These are phyloP conservation scores for Labeo calbasu DNA, from an alignment of 2,797 vertebrate species.

Conservation along the genomic window DNA sequence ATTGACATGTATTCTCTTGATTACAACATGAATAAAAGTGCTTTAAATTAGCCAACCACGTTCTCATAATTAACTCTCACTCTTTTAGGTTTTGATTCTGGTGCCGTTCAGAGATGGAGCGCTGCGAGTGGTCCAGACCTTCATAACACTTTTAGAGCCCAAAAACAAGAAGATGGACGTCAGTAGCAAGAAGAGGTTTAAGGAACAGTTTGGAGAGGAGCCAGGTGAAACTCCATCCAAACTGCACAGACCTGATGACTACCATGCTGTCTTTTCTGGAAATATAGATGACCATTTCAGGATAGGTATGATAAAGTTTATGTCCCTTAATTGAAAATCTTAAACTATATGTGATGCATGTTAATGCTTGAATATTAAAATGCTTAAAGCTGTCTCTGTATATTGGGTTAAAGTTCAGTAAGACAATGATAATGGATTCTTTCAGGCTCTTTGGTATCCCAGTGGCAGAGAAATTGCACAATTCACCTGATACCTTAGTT, in stretches of 20 bases:
- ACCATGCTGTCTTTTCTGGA: constrained; percentile 89
- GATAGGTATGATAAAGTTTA: constrained; percentile 79
- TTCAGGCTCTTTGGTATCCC: neutral
- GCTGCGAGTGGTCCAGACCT: constrained; percentile 83
- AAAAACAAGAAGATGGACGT: constrained; percentile 88
- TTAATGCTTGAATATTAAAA: neutral
- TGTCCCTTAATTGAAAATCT: neutral
- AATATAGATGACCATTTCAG: constrained; percentile 98
- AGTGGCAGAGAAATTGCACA: neutral
- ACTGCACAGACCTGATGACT: constrained; percentile 91
- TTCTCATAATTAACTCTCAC: neutral
- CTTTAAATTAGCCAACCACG: constrained; percentile 5
- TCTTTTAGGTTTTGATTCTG: constrained; percentile 87
- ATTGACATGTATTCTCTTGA: neutral
- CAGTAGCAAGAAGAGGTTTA: constrained; percentile 95
- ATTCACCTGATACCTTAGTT: neutral
- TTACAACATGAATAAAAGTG: neutral
- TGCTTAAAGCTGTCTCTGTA: neutral
- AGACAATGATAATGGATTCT: neutral
- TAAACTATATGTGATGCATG: neutral
- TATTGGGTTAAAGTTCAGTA: neutral
- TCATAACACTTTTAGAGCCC: constrained; percentile 87
- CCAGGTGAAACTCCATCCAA: constrained; percentile 82
- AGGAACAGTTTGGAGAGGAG: constrained; percentile 88
- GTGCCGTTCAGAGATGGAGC: constrained; percentile 91